A percentile compares a stretch with the other conserved stretches of the same genome.
These are phyloP conservation scores for Lasioglossum villosulum DNA, from an alignment of 2,888 invertebrate species.

Conservation along the genomic window DNA sequence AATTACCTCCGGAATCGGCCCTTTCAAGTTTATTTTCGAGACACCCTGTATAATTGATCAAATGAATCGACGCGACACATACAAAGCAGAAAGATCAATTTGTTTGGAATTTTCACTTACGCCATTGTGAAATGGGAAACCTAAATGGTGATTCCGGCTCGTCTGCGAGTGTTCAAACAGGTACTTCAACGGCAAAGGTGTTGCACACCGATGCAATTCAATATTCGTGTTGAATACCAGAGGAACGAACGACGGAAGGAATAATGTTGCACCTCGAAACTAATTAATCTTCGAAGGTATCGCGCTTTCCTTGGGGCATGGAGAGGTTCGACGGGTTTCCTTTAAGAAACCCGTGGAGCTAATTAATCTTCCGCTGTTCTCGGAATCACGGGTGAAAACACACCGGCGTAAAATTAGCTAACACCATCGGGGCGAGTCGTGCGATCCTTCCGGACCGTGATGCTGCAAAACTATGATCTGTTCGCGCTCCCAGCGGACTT, in stretches of 20 bases:
- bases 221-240: background rate
- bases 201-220: background rate
- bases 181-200: background rate
- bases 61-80: too few species aligned
- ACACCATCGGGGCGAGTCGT: slow-evolving; percentile 63
- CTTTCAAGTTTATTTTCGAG: too few species aligned
- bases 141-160: background rate
- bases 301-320: background rate
- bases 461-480: slow-evolving; percentile 72
- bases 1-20: too few species aligned
- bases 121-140: background rate
- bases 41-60: too few species aligned
- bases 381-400: slow-evolving; percentile 70
- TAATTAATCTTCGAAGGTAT: background rate
- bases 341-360: background rate
- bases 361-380: slow-evolving; percentile 76
- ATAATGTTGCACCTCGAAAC: background rate
- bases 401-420: slow-evolving; percentile 78
- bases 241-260: background rate
- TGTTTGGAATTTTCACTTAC: too few species aligned
- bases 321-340: background rate
- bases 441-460: slow-evolving; percentile 70
- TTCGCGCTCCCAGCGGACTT: slow-evolving; percentile 68
- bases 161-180: too few species aligned
- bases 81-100: too few species aligned